Percentiles rank a stretch among this genome's conserved stretches.
Evolutionary conservation across 2,888 invertebrate genomes (phyloP).

Genomic region (Cryptocephalus primarius): DNA sequence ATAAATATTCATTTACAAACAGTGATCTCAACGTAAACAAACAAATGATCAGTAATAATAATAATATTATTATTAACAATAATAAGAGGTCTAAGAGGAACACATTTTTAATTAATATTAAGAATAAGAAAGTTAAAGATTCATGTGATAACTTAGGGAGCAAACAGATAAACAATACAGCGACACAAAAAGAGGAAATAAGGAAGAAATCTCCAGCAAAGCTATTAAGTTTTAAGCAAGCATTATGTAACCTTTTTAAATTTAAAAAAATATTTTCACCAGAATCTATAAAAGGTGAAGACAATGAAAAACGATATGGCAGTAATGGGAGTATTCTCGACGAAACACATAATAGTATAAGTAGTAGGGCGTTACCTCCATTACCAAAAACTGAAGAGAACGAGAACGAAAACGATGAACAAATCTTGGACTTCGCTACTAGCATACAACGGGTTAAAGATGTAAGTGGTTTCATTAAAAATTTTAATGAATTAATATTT

Average conservation of each 20-base stretch:
- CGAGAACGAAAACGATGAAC: constrained; percentile 26
- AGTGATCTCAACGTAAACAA: constrained; percentile 12
- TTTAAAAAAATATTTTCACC: constrained; percentile 48
- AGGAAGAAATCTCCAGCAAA: constrained; percentile 34
- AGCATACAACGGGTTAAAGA: constrained; percentile 91
- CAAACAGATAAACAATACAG: constrained; percentile 37
- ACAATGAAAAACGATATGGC: constrained; percentile 8
- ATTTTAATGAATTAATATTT: not conserved
- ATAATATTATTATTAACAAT: constrained; percentile 23
- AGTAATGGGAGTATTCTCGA: constrained; percentile 25
- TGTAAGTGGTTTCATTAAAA: constrained; percentile 46
- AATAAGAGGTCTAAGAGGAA: constrained; percentile 37
- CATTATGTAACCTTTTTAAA: constrained; percentile 72
- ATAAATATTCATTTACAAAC: constrained; percentile 20
- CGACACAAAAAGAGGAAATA: constrained; percentile 34
- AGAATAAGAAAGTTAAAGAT: constrained; percentile 47
- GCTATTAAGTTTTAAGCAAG: constrained; percentile 69
- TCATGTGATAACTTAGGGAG: constrained; percentile 29
- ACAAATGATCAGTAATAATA: constrained; percentile 21
- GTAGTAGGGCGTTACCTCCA: constrained; percentile 56
- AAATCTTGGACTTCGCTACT: constrained; percentile 70
- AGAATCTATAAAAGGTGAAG: constrained; percentile 22
- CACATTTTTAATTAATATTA: constrained; percentile 48
- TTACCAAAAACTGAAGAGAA: constrained; percentile 38
- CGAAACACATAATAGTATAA: constrained; percentile 42